These are phyloP conservation scores for Tethea ocularis DNA, from an alignment of 2,888 invertebrate species.

Conservation along the genomic window DNA sequence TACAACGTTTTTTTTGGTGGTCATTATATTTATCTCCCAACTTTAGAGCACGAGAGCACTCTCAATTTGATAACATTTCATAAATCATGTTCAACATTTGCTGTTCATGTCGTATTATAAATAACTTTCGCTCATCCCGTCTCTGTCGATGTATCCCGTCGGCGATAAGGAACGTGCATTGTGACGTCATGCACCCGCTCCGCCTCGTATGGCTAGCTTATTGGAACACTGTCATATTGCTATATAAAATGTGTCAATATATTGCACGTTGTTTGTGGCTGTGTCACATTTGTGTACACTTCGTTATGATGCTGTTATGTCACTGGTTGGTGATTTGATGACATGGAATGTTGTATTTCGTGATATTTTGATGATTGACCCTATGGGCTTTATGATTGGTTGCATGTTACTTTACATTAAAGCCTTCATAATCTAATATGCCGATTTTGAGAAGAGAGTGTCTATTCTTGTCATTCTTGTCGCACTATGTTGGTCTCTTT, in stretches of 20 bases:
- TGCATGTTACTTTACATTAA: no score
- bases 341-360: background rate
- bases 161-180: constrained; percentile 12
- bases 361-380: background rate
- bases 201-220: constrained; percentile 9
- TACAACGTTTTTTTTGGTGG: no score
- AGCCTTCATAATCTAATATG: no score
- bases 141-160: constrained; percentile 21
- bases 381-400: no score
- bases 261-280: background rate
- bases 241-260: constrained; percentile 14
- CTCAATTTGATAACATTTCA: background rate
- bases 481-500: no score
- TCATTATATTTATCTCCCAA: no score
- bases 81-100: constrained; percentile 14
- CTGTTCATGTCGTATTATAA: constrained; percentile 42
- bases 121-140: constrained; percentile 40
- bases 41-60: background rate
- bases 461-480: no score
- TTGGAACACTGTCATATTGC: constrained; percentile 11
- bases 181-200: constrained; percentile 11
- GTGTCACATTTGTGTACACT: background rate
- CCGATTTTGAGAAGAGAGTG: no score
- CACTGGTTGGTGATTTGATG: background rate
- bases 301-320: background rate